Evolutionary conservation across 92 coral and sea anemone genomes (phyloP), one percentile per base, ranked within the genome.

Genomic region (Desmophyllum pertusum): DNA sequence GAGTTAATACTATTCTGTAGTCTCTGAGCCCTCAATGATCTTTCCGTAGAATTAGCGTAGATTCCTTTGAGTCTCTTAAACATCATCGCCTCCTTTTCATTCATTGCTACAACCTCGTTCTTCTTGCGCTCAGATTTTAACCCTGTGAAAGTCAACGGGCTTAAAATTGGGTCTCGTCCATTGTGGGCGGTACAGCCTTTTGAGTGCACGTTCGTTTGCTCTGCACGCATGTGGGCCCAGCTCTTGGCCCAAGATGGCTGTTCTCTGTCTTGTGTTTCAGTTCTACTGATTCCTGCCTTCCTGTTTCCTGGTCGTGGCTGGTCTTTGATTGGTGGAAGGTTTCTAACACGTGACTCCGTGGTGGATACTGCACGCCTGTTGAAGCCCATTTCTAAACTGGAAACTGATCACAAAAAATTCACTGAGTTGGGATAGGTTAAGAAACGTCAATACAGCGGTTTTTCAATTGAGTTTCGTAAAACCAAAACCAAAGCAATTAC

Each of bases 211-310:
- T 84, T 79, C 33, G 95, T 85, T 71, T 92, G 92, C 10, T 88
- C 92, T 10, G 98, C 93, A 59, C 98, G 98, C 5, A 78, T 83
- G 21, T 71, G 84, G 1, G 99, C 99, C 99, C 99, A 97, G 23
- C 87, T 81, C 48, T 79, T 87, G n/a, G 99, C 99, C 93, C 97
- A 97, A 36, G 86, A 69, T 30, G 17, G 73, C 45, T 48, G 86
- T 4, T 45, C 55, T 37, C 17, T 68, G 25, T 43, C 65, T 45
- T 40, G 75, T 45, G 31, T 43, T 1, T 36, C 79, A 51, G 39
- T 23, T 55, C 23, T 82, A 29, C n/a, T n/a, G n/a, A 72, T 33
- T 55, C 89, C 78, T 41, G 71, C 63, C 71, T 80, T 76, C 73
- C 89, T 52, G 55, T 89, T 53, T 41, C 83, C 68, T 17, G 52